Base-by-base conservation (phyloP, 2,888 invertebrate genomes). In the Odontomyia ornata region DNA sequence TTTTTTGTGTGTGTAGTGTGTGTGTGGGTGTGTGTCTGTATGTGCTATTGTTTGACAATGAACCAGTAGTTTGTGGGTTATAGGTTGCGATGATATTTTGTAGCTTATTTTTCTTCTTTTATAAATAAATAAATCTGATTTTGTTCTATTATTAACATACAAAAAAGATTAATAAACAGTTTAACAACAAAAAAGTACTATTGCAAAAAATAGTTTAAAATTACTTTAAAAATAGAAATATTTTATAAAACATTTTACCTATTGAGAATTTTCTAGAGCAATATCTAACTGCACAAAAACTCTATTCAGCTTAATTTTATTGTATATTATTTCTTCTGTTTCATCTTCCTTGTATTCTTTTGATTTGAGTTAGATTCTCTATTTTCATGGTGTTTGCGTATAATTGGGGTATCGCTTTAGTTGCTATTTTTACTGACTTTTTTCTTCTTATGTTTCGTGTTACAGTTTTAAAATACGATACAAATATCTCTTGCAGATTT, bases 131-230 rank as follows among this genome's bases (percentile, higher is more conserved):
- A 36, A 56, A 72, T 57, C 57, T 60, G 73, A 73, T 73, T 71
- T 73, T 73, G 23, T 57, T 73, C 57, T 73, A 57, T 23, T 30
- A 36, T 60, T 36, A 73, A 18, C 5, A 72, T 56, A 56, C 18
- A 60, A 43, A 57, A 36, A 57, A 73, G 21, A 28, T 52, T 57
- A 73, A 73, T 73, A 60, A 73, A 73, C 57, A 73, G 46, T 25
- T 36, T 73, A 73, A 73, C 73, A 73, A 60, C 73, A 73, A 73
- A 57, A 72, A 73, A 73, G 57, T 36, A 43, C 73, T 73, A 73
- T 73, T 73, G 73, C 73, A 73, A 73, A 69, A 65, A 65, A 65
- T 57, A 57, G 21, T 5, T 57, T 73, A 73, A 73, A 73, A 57
- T 57, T 73, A 30, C 57, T 30, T 36, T 57, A 73, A 73, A 30